A percentile compares a stretch with the other conserved stretches of the same genome.
These are phyloP conservation scores for Neoaliturus tenellus DNA, from an alignment of 2,888 invertebrate species.

Conservation along the genomic window DNA sequence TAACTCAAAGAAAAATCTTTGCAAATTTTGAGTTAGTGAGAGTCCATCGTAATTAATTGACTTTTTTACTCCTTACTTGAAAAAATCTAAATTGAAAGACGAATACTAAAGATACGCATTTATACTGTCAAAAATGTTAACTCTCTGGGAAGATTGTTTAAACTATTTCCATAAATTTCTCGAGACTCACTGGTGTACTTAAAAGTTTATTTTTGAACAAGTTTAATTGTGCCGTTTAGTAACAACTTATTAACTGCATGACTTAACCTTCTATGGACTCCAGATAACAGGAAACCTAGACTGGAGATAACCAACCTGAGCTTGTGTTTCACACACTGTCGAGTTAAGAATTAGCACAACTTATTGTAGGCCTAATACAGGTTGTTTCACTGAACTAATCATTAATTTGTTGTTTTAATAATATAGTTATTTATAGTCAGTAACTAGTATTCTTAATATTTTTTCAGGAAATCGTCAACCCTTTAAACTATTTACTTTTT, in stretches of 20 bases:
- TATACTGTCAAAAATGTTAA: too few species aligned
- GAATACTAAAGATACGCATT: too few species aligned
- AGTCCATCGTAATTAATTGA: too few species aligned
- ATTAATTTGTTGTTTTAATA: neutral
- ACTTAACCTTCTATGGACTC: neutral
- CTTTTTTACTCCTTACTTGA: too few species aligned
- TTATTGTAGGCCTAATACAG: constrained; percentile 36
- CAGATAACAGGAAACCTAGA: neutral
- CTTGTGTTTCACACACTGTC: neutral
- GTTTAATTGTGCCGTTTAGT: neutral
- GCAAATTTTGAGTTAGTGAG: too few species aligned
- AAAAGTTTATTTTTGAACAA: too few species aligned
- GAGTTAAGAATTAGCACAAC: constrained; percentile 17
- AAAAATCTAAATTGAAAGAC: too few species aligned
- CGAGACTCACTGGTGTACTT: neutral
- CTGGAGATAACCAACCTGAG: too few species aligned
- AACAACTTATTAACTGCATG: constrained; percentile 1
- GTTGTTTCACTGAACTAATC: constrained; percentile 23
- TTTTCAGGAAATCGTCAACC: neutral
- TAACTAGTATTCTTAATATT: neutral
- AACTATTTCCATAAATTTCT: too few species aligned
- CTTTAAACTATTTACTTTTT: neutral
- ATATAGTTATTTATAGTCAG: constrained; percentile 9
- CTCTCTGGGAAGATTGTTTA: too few species aligned
- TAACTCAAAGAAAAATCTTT: too few species aligned